Evolutionary conservation across 2,113 vertebrate genomes (phyloP).

Genomic region (Chinchilla lanigera): DNA sequence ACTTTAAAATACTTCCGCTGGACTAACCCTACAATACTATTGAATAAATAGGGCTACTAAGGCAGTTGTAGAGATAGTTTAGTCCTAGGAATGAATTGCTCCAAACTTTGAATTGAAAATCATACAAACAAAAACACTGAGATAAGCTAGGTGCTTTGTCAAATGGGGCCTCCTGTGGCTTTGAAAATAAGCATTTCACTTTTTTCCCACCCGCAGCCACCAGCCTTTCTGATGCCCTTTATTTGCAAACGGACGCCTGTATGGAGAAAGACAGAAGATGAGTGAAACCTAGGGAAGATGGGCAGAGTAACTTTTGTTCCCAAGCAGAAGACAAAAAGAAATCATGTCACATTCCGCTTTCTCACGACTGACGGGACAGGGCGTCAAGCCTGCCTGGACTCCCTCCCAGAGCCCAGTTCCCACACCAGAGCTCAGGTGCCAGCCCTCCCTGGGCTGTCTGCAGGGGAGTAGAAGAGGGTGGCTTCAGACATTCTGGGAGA

Average conservation of each 20-base stretch:
- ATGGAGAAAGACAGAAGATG: conserved; percentile 83
- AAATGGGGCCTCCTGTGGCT: conserved; percentile 86
- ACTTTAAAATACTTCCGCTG: conserved; percentile 36
- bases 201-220: conserved; percentile 61
- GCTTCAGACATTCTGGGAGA: neutral
- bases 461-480: neutral
- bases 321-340: conserved; percentile 82
- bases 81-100: conserved; percentile 89
- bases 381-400: conserved; percentile 59
- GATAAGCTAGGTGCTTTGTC: conserved; percentile 86
- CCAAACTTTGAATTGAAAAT: conserved; percentile 89
- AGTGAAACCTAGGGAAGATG: conserved; percentile 86
- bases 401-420: conserved; percentile 43
- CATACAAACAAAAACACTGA: conserved; percentile 88
- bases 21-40: neutral
- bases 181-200: conserved; percentile 88
- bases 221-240: conserved; percentile 81
- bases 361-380: conserved; percentile 73
- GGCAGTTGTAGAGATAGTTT: conserved; percentile 85
- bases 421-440: neutral
- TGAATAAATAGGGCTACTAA: conserved; percentile 72
- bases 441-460: neutral
- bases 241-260: conserved; percentile 87
- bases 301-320: conserved; percentile 87
- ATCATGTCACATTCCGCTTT: conserved; percentile 82